Evolutionary conservation across 2,113 vertebrate species (phyloP), one percentile per base, ranked within the genome.

Genomic region (Pyxicephalus adspersus): DNA sequence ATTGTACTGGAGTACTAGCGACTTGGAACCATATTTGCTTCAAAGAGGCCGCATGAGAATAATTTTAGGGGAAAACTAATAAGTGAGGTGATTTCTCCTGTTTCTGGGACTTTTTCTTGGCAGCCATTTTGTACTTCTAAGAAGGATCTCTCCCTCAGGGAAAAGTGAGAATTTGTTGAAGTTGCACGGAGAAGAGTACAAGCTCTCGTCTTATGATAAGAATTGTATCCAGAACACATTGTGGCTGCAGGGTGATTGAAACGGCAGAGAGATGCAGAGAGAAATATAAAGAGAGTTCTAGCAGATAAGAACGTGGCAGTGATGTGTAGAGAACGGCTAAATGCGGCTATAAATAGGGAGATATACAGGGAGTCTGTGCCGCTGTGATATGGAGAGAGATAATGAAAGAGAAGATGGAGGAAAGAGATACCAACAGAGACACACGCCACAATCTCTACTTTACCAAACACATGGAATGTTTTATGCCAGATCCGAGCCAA

Each of bases 331-430:
- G 77, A 71, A 57, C 54, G 6, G 77, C 55, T 28, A 45, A 67
- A 34, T 15, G 76, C 64, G n/a, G 34, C 54, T 63, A 80, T 73
- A 81, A 81, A 81, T 81, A 73, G 68, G 67, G 67, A 72, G 57
- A 81, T 81, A 64, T 73, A 64, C 50, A 54, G 67, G 50, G 38
- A 60, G 54, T 31, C 66, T 71, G 77, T 28, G 38, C 54, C 15
- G 34, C 66, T 61, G 22, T 23, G 65, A 80, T 81, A 81, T 55
- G 25, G 22, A 52, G 45, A 26, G 25, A 72, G 78, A 81, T 81
- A 72, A 73, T 54, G 20, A 54, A 71, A 29, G 77, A 31, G 31
- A 19, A 54, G 77, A 79, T 68, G 65, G 31, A 70, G 29, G 26
- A 50, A 64, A 22, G 29, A 67, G 64, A 78, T 78, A 51, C 16